These are phyloP conservation scores for Dilophus febrilis DNA, from an alignment of 2,888 invertebrate species.

Conservation along the genomic window DNA sequence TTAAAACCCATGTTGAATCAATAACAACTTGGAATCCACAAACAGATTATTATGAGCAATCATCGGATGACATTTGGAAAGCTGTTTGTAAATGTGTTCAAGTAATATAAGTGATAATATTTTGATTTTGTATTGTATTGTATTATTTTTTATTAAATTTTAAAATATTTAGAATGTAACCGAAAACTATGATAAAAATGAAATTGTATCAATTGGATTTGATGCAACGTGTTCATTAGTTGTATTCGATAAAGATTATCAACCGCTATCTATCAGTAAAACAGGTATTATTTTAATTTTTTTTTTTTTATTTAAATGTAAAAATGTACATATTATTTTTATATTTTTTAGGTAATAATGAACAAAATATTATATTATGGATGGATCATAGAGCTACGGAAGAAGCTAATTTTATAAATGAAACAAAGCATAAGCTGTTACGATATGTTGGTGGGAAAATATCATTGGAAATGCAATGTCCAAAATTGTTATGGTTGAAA, in stretches of 20 bases:
- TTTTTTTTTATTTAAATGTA: too few species aligned
- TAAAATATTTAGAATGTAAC: slow-evolving; percentile 39
- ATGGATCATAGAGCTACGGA: slow-evolving; percentile 75
- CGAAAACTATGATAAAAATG: slow-evolving; percentile 32
- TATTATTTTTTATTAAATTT: slow-evolving; percentile 3
- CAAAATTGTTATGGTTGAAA: slow-evolving; percentile 88
- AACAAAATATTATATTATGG: slow-evolving; percentile 80
- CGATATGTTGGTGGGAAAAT: slow-evolving; percentile 81
- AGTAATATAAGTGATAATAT: slow-evolving; percentile 45
- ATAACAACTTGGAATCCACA: slow-evolving; percentile 65
- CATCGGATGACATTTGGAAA: slow-evolving; percentile 76
- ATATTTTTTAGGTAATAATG: slow-evolving; percentile 35
- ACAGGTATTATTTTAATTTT: too few species aligned
- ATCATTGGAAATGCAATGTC: slow-evolving; percentile 93
- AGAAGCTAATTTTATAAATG: slow-evolving; percentile 69
- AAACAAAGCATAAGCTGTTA: slow-evolving; percentile 53
- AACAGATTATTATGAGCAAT: slow-evolving; percentile 73
- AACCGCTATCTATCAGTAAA: slow-evolving; percentile 53
- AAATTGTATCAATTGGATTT: slow-evolving; percentile 77
- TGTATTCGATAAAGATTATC: slow-evolving; percentile 48
- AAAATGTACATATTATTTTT: too few species aligned
- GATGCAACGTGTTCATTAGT: slow-evolving; percentile 93
- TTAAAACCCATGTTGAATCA: slow-evolving; percentile 41
- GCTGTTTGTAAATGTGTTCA: slow-evolving; percentile 47
- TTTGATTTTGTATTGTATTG: slow-evolving; percentile 1